Percentiles rank a stretch among this genome's conserved stretches.
phyloP scores from a whole-genome alignment of 2,888 invertebrate species.

The Apodemia zela region DNA sequence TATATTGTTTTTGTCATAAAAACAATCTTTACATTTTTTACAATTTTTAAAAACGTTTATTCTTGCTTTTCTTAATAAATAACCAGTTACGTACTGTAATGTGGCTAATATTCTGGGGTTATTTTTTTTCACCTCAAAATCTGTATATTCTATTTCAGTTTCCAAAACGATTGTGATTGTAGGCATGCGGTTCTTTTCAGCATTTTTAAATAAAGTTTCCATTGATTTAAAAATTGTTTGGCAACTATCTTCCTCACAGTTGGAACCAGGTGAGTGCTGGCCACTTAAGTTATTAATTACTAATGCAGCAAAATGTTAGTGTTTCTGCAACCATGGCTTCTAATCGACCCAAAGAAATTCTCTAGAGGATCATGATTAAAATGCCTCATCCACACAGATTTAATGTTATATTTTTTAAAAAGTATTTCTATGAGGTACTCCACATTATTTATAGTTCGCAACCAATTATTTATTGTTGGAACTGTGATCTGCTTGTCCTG shows the following conservation, averaged over 20 bases:
- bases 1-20: neutral
- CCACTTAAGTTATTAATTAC: constrained; percentile 8
- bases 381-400: constrained; percentile 12
- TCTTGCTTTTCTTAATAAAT: constrained; percentile 10
- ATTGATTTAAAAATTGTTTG: neutral
- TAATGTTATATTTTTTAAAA: constrained; percentile 13
- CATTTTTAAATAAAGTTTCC: neutral
- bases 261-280: constrained; percentile 2
- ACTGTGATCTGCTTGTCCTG: constrained; percentile 13
- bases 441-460: constrained; percentile 16
- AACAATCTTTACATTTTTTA: neutral
- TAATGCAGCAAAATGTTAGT: constrained; percentile 6
- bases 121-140: constrained; percentile 1
- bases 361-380: constrained; percentile 19
- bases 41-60: constrained; percentile 6
- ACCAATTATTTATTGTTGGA: constrained; percentile 21
- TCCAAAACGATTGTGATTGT: neutral
- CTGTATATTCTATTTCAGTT: neutral
- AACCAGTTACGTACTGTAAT: constrained; percentile 9
- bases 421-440: constrained; percentile 10
- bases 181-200: neutral
- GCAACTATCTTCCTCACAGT: constrained; percentile 7
- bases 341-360: constrained; percentile 18
- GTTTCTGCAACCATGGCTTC: constrained; percentile 13
- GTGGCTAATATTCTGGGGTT: constrained; percentile 1